Percentiles rank a stretch among this genome's conserved stretches.
Conservation (phyloP, 2,888 invertebrate species). For the Gibbula magus region DNA sequence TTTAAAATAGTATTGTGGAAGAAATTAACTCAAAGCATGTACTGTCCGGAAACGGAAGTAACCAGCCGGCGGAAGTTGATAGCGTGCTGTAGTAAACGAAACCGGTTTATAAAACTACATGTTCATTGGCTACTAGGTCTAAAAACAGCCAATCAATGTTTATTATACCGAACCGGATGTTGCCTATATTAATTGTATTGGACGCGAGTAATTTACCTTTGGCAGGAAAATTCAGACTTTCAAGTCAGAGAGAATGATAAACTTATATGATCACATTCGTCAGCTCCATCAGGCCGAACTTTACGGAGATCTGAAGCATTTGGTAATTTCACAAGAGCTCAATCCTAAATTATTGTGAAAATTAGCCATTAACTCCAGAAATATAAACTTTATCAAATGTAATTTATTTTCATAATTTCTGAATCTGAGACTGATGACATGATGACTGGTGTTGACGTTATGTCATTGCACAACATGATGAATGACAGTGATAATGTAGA, state of each 20-base stretch:
- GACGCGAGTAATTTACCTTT: background rate
- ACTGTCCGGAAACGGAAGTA: too few relatives aligned
- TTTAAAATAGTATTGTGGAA: too few relatives aligned
- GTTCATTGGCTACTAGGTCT: background rate
- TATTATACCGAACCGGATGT: background rate
- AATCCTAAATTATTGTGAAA: too few relatives aligned
- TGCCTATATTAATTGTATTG: background rate
- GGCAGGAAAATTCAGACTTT: background rate
- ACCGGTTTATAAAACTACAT: background rate
- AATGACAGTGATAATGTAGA: too few relatives aligned
- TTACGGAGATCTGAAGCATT: slow-evolving; percentile 83
- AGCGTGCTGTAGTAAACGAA: background rate
- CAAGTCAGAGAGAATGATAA: slow-evolving; percentile 36
- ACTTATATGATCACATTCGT: slow-evolving; percentile 80
- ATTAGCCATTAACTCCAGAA: too few relatives aligned
- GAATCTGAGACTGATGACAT: too few relatives aligned
- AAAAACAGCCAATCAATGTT: background rate
- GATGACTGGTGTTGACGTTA: too few relatives aligned
- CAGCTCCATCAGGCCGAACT: slow-evolving; percentile 83
- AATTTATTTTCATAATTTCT: too few relatives aligned
- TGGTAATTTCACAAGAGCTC: slow-evolving; percentile 77
- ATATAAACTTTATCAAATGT: too few relatives aligned
- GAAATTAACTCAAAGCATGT: too few relatives aligned
- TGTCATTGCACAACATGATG: too few relatives aligned
- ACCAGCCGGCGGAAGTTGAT: slow-evolving; percentile 1